Base-by-base conservation (phyloP, 2,888 invertebrate species). In the Xestia ashworthii region DNA sequence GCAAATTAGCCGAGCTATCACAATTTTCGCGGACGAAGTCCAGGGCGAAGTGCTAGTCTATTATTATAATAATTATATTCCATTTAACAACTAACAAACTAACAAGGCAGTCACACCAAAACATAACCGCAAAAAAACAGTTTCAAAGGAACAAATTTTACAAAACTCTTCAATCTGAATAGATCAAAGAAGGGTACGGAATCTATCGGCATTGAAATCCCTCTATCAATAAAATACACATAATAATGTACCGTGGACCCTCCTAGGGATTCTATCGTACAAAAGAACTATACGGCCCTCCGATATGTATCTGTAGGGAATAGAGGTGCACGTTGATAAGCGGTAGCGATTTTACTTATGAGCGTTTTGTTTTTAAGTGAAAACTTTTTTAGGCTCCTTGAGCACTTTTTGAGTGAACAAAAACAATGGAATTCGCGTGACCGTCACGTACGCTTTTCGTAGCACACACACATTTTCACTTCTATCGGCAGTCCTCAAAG, bases 151-250 rank as follows among this genome's bases (percentile, higher is more conserved):
- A 65, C 71, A 83, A 78, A 69, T 84, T 78, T 72, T 41, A 32
- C 41, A 67, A 65, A 72, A 71, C 60, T 48, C 76, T 73, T 53
- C 76, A 77, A 79, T 89, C 81, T 74, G 53, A 78, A 81, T 77
- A 86, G 72, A 89, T 84, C 83, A 86, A 82, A 87, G 71, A 38
- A 65, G 68, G 67, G 65, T 38, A 58, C 48, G 22, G 60, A 82
- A 82, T 81, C 44, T 75, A 82, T 85, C 66, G 71, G 76, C 76
- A 82, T 82, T 78, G 86, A 85, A 87, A 89, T 84, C 77, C 84
- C 58, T 71, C 69, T 85, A 87, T 85, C 90, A 89, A 90, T 90
- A 89, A 88, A 88, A 84, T 80, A 83, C 84, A 85, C 84, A 87
- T 87, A 88, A 89, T 87, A 80, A 83, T 68, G 78, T 78, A 79